phyloP scores from a whole-genome alignment of 2,888 invertebrate species.

The Lucinisca nassula region DNA sequence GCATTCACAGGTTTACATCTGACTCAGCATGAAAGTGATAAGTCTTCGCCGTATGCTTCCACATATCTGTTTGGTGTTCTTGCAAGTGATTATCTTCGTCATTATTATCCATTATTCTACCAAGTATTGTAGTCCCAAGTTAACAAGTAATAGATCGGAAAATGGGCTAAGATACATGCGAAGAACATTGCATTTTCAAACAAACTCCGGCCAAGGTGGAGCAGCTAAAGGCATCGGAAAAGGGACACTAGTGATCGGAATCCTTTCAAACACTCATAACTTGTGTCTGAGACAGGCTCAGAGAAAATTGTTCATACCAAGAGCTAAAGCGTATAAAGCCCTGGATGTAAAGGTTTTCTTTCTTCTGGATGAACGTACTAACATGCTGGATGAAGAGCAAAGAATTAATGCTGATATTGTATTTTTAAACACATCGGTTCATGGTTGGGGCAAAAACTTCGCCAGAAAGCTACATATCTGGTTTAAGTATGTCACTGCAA shows the following conservation, averaged over 20 bases:
- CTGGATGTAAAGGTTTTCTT: background rate
- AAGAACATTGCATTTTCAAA: too few species aligned
- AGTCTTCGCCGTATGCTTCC: too few species aligned
- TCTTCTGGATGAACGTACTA: background rate
- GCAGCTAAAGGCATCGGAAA: too few species aligned
- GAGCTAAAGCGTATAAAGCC: background rate
- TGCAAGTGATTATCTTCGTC: too few species aligned
- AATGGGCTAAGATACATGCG: too few species aligned
- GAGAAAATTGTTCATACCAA: background rate
- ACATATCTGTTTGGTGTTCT: too few species aligned
- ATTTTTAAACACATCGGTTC: background rate
- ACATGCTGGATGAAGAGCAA: background rate
- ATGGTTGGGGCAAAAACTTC: background rate
- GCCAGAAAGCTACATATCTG: background rate
- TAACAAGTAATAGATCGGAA: too few species aligned
- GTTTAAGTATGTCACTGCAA: background rate
- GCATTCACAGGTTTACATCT: too few species aligned
- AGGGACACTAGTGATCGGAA: background rate
- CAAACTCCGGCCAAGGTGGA: too few species aligned
- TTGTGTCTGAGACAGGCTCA: background rate
- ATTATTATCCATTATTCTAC: too few species aligned
- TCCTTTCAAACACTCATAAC: background rate
- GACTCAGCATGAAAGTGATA: too few species aligned
- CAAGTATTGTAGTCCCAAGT: too few species aligned
- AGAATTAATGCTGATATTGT: background rate